A percentile compares a stretch with the other conserved stretches of the same genome.
Conservation (phyloP, 1,140 invertebrate genomes). For the Sinonovacula constricta region DNA sequence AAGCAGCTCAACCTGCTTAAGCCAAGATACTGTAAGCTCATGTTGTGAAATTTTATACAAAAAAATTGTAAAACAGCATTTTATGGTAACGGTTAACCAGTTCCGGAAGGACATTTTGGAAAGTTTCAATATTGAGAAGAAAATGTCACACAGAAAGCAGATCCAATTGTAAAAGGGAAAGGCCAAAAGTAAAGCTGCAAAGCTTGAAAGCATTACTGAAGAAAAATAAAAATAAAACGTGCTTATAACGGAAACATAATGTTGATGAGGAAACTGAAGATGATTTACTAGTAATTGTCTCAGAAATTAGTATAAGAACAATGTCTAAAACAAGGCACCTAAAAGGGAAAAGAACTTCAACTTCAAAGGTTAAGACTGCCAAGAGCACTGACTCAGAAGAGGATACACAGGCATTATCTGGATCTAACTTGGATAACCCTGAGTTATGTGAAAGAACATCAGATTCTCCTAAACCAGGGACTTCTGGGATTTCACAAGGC, state of each 20-base stretch:
- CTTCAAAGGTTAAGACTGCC: background rate
- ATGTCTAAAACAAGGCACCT: background rate
- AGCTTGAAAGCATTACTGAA: too few species aligned
- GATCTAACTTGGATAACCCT: background rate
- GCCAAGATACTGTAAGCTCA: background rate
- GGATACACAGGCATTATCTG: background rate
- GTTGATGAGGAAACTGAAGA: too few species aligned
- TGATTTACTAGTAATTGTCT: too few species aligned
- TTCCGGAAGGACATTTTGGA: constrained; percentile 27
- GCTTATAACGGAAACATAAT: too few species aligned
- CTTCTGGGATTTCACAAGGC: background rate
- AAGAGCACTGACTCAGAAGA: background rate
- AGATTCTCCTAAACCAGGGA: background rate
- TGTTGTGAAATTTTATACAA: constrained; percentile 16
- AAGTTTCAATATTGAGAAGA: constrained; percentile 14
- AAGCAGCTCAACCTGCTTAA: background rate
- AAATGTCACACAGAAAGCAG: constrained; percentile 35
- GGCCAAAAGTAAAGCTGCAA: background rate
- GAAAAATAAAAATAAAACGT: too few species aligned
- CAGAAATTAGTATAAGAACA: too few species aligned
- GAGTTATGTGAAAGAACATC: background rate
- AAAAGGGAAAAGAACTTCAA: background rate
- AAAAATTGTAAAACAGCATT: constrained; percentile 8
- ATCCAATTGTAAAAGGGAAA: background rate
- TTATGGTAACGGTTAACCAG: constrained; percentile 13